phyloP scores from a whole-genome alignment of 2,797 vertebrate species.

The Anomalospiza imberbis region DNA sequence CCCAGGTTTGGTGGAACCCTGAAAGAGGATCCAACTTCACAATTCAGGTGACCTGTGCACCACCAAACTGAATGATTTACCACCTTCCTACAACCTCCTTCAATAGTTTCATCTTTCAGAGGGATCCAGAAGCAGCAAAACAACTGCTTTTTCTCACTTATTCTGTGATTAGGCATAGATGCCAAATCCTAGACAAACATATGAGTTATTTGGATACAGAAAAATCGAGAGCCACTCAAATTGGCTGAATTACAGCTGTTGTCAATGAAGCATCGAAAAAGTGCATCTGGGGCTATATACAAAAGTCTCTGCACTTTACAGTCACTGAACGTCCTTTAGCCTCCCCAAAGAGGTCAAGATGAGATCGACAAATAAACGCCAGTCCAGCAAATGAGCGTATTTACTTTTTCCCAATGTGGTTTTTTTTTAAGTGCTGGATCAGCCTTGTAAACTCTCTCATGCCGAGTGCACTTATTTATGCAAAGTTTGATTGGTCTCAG shows the following conservation, averaged over 20 bases:
- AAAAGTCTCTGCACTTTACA: slow-evolving; percentile 1
- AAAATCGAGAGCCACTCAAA: slow-evolving; percentile 34
- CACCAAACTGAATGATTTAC: neutral
- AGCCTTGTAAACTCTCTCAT: neutral
- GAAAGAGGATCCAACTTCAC: neutral
- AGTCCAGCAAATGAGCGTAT: slow-evolving; percentile 33
- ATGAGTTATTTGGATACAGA: slow-evolving; percentile 27
- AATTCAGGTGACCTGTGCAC: neutral
- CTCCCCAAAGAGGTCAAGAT: slow-evolving; percentile 43
- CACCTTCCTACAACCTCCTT: neutral
- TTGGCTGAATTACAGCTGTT: slow-evolving; percentile 26
- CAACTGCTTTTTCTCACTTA: slow-evolving; percentile 63
- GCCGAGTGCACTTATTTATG: neutral
- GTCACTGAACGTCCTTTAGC: slow-evolving; percentile 47
- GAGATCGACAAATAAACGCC: slow-evolving; percentile 25
- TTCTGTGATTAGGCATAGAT: slow-evolving; percentile 15
- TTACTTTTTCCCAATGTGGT: neutral
- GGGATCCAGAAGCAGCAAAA: neutral
- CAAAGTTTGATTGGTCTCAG: slow-evolving; percentile 7
- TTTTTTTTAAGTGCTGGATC: slow-evolving; percentile 25
- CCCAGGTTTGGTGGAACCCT: neutral
- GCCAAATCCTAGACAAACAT: slow-evolving; percentile 57
- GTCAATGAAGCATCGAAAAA: slow-evolving; percentile 26
- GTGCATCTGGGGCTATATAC: slow-evolving; percentile 36
- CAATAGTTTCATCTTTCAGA: neutral